These are phyloP conservation scores for Hoplostethus atlanticus DNA, from an alignment of 2,797 vertebrate genomes.

Conservation along the genomic window DNA sequence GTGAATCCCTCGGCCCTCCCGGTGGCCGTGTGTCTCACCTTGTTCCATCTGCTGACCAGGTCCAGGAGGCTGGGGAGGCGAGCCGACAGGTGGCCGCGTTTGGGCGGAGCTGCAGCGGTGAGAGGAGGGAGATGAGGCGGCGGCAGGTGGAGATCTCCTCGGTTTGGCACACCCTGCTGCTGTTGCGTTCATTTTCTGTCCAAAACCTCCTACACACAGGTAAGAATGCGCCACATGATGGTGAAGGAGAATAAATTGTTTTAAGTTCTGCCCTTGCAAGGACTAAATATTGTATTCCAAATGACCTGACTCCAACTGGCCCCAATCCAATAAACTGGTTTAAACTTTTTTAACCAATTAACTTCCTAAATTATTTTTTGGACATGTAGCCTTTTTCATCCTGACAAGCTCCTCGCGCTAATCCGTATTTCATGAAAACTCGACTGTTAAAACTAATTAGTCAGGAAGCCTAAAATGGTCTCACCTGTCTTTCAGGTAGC, in stretches of 20 bases:
- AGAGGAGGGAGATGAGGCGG: constrained; percentile 6
- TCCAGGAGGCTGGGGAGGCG: background rate
- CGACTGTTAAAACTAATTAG: no score
- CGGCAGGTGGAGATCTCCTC: background rate
- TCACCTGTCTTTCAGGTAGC: background rate
- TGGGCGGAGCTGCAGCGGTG: constrained; percentile 21
- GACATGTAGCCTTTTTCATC: no score
- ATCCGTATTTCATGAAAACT: no score
- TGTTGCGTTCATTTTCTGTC: constrained; percentile 26
- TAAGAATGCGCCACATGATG: background rate
- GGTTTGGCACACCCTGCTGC: constrained; percentile 6
- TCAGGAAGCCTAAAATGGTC: background rate
- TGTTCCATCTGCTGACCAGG: background rate
- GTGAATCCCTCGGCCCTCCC: background rate
- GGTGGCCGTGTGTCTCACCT: background rate
- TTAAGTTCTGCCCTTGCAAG: no score
- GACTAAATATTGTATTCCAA: background rate
- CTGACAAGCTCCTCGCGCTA: no score
- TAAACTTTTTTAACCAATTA: no score
- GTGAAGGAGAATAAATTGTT: background rate
- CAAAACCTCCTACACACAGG: constrained; percentile 16
- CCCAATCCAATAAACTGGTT: no score
- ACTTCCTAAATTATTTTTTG: no score
- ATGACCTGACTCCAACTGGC: background rate
- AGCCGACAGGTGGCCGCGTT: background rate